Evolutionary conservation across 2,888 invertebrate genomes (phyloP).

Genomic region (Zeuzera pyrina): DNA sequence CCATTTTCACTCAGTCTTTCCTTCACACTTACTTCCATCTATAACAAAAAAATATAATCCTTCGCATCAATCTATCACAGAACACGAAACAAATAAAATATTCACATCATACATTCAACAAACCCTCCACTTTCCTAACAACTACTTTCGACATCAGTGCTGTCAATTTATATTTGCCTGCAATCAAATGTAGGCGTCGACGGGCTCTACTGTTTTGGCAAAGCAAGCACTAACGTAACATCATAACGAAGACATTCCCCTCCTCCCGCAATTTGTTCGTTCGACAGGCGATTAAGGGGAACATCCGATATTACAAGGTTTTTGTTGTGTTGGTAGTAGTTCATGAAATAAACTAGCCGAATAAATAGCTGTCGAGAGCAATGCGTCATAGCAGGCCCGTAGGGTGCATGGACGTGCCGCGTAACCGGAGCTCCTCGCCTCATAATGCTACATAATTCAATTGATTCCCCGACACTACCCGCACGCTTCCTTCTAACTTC

Average conservation of each 20-base stretch:
- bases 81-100: slow-evolving; percentile 31
- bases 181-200: slow-evolving; percentile 47
- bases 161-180: slow-evolving; percentile 69
- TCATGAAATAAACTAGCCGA: slow-evolving; percentile 45
- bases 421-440: slow-evolving; percentile 61
- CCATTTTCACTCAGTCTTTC: too few relatives aligned
- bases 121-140: slow-evolving; percentile 53
- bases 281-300: slow-evolving; percentile 20
- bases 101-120: slow-evolving; percentile 54
- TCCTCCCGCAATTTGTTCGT: slow-evolving; percentile 16
- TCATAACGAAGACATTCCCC: slow-evolving; percentile 17
- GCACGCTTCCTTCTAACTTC: slow-evolving; percentile 67
- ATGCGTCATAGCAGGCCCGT: slow-evolving; percentile 49
- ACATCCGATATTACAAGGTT: slow-evolving; percentile 10
- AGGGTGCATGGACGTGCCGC: slow-evolving; percentile 49
- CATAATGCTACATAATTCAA: slow-evolving; percentile 70
- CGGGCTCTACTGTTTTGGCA: slow-evolving; percentile 32
- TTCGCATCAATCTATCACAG: slow-evolving; percentile 23
- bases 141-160: slow-evolving; percentile 53
- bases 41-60: slow-evolving; percentile 24
- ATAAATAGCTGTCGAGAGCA: slow-evolving; percentile 64
- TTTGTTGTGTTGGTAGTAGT: slow-evolving; percentile 23
- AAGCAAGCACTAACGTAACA: slow-evolving; percentile 13
- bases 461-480: slow-evolving; percentile 70
- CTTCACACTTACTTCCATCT: too few relatives aligned